These are phyloP conservation scores for Narcine bancroftii DNA, from an alignment of 2,113 vertebrate genomes.

Conservation along the genomic window DNA sequence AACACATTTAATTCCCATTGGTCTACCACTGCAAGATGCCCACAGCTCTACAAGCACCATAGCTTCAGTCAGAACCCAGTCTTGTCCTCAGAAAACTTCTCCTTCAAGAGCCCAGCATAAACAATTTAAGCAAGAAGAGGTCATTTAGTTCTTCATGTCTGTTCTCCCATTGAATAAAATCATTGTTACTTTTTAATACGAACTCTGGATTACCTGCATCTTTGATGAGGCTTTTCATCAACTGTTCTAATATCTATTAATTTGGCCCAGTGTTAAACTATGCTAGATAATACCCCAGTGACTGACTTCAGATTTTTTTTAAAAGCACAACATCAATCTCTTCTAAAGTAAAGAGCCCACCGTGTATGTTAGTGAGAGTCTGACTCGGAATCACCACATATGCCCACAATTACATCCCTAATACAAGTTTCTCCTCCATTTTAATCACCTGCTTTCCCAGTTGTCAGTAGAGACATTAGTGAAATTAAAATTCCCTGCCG, in stretches of 20 bases:
- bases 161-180: too few relatives aligned
- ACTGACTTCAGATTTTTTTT: neutral
- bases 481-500: neutral
- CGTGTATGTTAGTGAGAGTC: too few relatives aligned
- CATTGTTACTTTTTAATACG: too few relatives aligned
- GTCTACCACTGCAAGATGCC: neutral
- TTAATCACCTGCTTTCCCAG: neutral
- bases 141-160: too few relatives aligned
- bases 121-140: too few relatives aligned
- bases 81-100: neutral
- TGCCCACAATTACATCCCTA: neutral
- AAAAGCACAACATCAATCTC: neutral
- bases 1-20: neutral
- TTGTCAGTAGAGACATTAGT: neutral
- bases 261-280: neutral
- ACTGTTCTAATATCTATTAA: neutral
- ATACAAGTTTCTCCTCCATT: neutral
- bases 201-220: neutral
- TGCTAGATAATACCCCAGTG: too few relatives aligned
- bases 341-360: too few relatives aligned
- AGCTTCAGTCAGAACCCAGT: neutral
- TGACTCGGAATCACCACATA: neutral
- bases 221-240: neutral
- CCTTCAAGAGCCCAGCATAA: neutral
- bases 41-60: neutral